phyloP scores from a whole-genome alignment of 2,113 vertebrate genomes.

The Sigmodon hispidus region DNA sequence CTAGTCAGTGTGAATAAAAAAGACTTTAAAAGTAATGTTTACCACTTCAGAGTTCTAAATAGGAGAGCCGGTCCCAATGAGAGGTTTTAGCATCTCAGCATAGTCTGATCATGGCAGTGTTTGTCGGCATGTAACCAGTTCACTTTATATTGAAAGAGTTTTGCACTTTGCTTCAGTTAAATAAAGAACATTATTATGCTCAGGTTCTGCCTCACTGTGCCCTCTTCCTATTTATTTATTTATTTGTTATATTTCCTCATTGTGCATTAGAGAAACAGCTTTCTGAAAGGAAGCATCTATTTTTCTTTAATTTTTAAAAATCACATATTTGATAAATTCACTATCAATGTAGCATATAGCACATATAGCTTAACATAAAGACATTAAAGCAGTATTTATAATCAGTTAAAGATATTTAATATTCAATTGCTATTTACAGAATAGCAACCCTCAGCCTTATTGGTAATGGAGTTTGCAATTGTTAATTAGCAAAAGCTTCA shows the following conservation, averaged over 20 bases:
- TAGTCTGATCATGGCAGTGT: background rate
- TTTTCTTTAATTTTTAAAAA: background rate
- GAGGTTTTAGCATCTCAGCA: background rate
- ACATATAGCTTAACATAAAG: background rate
- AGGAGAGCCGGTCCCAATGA: background rate
- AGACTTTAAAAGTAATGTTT: background rate
- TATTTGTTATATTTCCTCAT: background rate
- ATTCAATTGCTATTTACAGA: background rate
- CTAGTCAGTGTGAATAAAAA: background rate
- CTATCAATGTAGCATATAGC: background rate
- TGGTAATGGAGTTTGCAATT: background rate
- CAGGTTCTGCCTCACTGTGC: background rate
- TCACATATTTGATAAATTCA: background rate
- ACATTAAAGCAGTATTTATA: background rate
- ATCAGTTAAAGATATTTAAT: background rate
- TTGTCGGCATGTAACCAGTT: background rate
- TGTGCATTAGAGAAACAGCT: background rate
- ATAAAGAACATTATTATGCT: background rate
- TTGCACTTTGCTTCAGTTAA: background rate
- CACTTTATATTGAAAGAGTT: background rate
- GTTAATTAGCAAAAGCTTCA: background rate
- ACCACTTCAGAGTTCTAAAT: constrained; percentile 6
- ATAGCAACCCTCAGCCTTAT: background rate
- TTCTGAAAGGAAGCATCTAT: background rate
- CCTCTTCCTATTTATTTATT: background rate